Percentiles rank a stretch among this genome's conserved stretches.
Conservation (phyloP, 1,140 invertebrate species). For the Drosophila aff. region DNA sequence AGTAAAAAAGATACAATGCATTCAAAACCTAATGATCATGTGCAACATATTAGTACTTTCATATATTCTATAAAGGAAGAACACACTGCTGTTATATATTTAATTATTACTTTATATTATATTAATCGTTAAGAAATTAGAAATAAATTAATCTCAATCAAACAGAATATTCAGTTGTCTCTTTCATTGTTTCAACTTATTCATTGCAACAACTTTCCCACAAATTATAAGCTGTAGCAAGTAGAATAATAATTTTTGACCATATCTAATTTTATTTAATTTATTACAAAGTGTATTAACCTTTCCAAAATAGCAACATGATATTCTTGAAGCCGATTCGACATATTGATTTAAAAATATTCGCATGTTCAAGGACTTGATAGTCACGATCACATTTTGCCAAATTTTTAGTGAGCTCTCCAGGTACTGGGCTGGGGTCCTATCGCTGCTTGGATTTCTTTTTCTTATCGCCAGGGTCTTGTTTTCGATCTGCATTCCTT, state of each 20-base stretch:
- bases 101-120: too few species aligned
- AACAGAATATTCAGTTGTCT: too few species aligned
- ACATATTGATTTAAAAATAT: constrained; percentile 9
- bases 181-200: too few species aligned
- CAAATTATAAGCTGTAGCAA: not conserved
- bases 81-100: too few species aligned
- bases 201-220: not conserved
- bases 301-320: not conserved
- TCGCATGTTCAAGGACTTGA: not conserved
- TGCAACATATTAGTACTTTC: not conserved
- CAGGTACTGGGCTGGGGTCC: constrained; percentile 2
- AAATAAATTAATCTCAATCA: too few species aligned
- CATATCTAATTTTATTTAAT: not conserved
- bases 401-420: constrained; percentile 3
- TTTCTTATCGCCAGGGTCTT: not conserved
- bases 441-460: not conserved
- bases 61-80: not conserved
- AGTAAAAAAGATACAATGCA: constrained; percentile 11
- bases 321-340: constrained; percentile 8
- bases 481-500: not conserved
- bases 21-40: not conserved
- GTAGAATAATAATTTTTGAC: not conserved
- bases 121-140: too few species aligned
- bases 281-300: not conserved
- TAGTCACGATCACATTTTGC: constrained; percentile 19